These are phyloP conservation scores for Nymphicus hollandicus DNA, from an alignment of 2,113 vertebrate genomes.

Conservation along the genomic window DNA sequence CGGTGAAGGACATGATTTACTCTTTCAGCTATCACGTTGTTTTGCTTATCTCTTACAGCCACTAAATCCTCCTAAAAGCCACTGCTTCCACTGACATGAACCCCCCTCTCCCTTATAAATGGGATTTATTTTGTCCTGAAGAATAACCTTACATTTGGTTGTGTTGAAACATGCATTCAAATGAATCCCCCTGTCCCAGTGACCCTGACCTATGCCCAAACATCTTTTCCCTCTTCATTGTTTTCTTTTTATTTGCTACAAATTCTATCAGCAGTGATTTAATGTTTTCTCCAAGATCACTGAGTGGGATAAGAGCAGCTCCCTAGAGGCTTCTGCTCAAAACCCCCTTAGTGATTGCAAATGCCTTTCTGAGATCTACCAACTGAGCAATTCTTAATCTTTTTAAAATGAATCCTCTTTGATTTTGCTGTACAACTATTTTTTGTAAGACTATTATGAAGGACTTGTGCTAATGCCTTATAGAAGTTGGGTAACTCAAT, in stretches of 20 bases:
- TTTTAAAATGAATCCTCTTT: constrained; percentile 24
- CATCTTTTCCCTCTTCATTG: constrained; percentile 21
- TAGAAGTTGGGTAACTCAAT: neutral
- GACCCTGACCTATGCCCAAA: neutral
- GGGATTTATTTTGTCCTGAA: constrained; percentile 2
- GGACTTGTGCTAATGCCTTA: neutral
- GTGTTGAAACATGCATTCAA: neutral
- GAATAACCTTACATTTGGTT: neutral
- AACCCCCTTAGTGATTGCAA: neutral
- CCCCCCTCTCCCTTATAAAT: neutral
- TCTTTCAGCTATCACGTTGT: neutral
- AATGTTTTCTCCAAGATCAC: constrained; percentile 32
- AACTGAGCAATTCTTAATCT: neutral
- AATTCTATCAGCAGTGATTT: constrained; percentile 45
- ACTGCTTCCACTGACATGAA: neutral
- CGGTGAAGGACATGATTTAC: rapidly evolving
- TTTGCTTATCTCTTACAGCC: neutral
- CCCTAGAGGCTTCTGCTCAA: neutral
- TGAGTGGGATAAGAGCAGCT: constrained; percentile 12
- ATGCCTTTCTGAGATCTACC: neutral
- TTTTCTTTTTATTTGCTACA: constrained; percentile 41
- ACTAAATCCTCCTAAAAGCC: neutral
- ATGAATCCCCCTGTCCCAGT: neutral
- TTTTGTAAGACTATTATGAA: neutral
- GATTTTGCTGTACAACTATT: constrained; percentile 17